A percentile compares a stretch with the other conserved stretches of the same genome.
Conservation (phyloP, 2,113 vertebrate genomes). For the Diadophis punctatus region DNA sequence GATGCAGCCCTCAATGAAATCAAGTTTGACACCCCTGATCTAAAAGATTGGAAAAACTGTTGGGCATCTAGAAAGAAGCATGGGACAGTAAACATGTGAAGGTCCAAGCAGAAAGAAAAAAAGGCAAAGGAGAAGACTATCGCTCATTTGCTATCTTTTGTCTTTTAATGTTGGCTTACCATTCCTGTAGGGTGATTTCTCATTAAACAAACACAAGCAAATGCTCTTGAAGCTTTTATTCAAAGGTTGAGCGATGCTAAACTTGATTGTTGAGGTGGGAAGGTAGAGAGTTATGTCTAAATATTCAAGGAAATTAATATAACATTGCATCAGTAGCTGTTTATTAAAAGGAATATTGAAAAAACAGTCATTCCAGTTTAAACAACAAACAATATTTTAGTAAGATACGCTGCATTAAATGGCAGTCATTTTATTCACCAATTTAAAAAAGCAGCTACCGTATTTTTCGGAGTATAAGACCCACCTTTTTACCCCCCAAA, state of each 20-base stretch:
- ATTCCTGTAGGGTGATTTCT: slow-evolving; percentile 2
- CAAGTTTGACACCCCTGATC: no score
- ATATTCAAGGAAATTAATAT: rapidly evolving
- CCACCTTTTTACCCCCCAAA: no score
- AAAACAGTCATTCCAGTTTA: slow-evolving; percentile 4
- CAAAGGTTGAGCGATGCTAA: neutral
- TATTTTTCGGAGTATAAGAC: no score
- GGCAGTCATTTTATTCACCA: neutral
- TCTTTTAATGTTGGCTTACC: neutral
- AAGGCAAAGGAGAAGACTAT: neutral
- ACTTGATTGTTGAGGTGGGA: neutral
- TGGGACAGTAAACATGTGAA: neutral
- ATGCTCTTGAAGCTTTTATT: neutral
- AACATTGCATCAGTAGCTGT: rapidly evolving
- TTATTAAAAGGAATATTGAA: neutral
- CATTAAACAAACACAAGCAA: slow-evolving; percentile 7
- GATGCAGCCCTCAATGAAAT: no score
- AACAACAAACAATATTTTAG: neutral
- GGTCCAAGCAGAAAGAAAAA: neutral
- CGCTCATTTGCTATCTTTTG: neutral
- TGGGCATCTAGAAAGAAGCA: neutral
- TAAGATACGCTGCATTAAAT: neutral
- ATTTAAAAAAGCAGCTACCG: neutral
- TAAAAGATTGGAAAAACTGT: neutral
- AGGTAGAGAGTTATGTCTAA: neutral